Percentiles rank a stretch among this genome's conserved stretches.
phyloP scores from a whole-genome alignment of 2,888 invertebrate species.

The Hemistola chrysoprasaria region DNA sequence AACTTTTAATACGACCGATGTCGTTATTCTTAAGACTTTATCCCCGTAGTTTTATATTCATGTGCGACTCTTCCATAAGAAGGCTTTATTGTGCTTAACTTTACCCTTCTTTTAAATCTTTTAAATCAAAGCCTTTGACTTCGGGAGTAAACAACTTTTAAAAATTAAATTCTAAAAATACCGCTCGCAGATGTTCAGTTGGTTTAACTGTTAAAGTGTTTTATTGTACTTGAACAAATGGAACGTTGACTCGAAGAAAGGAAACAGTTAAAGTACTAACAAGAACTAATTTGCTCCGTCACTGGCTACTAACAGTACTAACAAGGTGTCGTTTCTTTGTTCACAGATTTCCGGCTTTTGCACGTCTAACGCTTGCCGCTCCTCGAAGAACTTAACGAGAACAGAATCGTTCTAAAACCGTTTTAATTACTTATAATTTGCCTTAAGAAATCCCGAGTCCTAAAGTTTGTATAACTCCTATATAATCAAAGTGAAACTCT shows the following conservation, averaged over 20 bases:
- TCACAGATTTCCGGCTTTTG: constrained; percentile 61
- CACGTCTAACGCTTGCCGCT: constrained; percentile 46
- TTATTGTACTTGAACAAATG: neutral
- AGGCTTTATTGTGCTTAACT: constrained; percentile 8
- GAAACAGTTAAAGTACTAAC: constrained; percentile 35
- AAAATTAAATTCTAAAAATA: neutral
- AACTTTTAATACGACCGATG: constrained; percentile 23
- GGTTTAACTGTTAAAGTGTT: neutral
- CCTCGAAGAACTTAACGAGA: constrained; percentile 46
- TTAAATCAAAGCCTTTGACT: constrained; percentile 7
- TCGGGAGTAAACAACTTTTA: neutral
- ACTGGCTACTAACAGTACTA: constrained; percentile 64
- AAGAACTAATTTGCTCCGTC: constrained; percentile 48
- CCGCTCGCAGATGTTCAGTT: neutral
- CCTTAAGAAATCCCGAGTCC: constrained; percentile 28
- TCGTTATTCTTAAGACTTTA: constrained; percentile 13
- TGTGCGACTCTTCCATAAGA: constrained; percentile 6
- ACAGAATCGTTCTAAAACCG: constrained; percentile 35
- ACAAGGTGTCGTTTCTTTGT: constrained; percentile 70
- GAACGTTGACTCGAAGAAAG: constrained; percentile 1
- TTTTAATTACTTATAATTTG: constrained; percentile 23
- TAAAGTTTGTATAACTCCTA: constrained; percentile 25
- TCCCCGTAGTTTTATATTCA: constrained; percentile 11
- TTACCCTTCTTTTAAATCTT: constrained; percentile 9
- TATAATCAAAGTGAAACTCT: constrained; percentile 28